Percentiles rank a stretch among this genome's conserved stretches.
These are phyloP conservation scores for Clarias batrachus DNA, from an alignment of 2,113 vertebrate species.

Conservation along the genomic window DNA sequence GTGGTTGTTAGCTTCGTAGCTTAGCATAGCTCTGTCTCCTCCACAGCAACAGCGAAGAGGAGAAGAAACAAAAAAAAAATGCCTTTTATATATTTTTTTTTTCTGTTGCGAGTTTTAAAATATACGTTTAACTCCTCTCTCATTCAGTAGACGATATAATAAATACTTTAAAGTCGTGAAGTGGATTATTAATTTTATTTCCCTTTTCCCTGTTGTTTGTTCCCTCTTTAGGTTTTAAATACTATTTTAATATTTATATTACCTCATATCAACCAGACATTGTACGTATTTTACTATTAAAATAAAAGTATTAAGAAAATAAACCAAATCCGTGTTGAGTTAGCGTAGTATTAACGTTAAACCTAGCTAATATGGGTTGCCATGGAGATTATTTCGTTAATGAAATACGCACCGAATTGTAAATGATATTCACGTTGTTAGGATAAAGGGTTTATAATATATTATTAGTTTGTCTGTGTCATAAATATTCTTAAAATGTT, in stretches of 20 bases:
- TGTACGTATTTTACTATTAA: neutral
- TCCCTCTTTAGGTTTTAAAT: neutral
- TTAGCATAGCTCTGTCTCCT: neutral
- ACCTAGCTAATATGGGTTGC: neutral
- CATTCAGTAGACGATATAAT: neutral
- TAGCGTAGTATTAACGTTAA: neutral
- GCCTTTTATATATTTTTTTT: too few relatives aligned
- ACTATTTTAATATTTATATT: neutral
- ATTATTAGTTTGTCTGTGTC: neutral
- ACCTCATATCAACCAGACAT: neutral
- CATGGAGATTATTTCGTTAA: neutral
- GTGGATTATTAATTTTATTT: neutral
- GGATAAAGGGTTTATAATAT: neutral
- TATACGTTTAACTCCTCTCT: neutral
- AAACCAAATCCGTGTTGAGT: neutral
- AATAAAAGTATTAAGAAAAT: neutral
- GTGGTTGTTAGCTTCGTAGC: constrained; percentile 13
- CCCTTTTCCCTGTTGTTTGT: neutral
- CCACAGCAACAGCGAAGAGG: neutral
- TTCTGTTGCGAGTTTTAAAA: too few relatives aligned
- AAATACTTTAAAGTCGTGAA: neutral
- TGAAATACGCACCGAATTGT: neutral
- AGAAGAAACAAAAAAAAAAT: neutral
- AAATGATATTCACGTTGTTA: neutral
- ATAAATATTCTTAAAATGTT: neutral